These are phyloP conservation scores for Idris sp. DNA, from an alignment of 1,140 invertebrate genomes.

Conservation along the genomic window DNA sequence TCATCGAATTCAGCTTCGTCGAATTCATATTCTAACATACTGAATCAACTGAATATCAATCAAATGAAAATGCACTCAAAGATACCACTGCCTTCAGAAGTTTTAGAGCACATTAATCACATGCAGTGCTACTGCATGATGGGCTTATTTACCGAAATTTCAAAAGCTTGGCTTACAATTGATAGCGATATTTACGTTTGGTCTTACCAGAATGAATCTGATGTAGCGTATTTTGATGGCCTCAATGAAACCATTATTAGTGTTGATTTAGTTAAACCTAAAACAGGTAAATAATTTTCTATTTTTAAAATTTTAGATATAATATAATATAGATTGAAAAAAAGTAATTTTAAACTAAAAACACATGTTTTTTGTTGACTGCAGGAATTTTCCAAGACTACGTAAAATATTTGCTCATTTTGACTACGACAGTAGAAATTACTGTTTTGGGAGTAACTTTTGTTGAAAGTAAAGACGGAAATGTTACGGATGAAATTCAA, in stretches of 20 bases:
- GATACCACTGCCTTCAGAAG: constrained; percentile 92
- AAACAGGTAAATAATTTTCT: constrained; percentile 81
- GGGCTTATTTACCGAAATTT: constrained; percentile 97
- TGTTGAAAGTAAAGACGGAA: constrained; percentile 77
- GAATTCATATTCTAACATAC: constrained; percentile 65
- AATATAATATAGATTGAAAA: no score
- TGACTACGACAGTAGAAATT: constrained; percentile 96
- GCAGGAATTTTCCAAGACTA: constrained; percentile 92
- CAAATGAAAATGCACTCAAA: constrained; percentile 90
- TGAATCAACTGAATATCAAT: constrained; percentile 79
- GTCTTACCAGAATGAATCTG: constrained; percentile 81
- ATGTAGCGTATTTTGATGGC: constrained; percentile 96
- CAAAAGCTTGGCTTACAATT: constrained; percentile 96
- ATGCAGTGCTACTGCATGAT: constrained; percentile 96
- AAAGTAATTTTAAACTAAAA: no score
- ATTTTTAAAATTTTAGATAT: not conserved
- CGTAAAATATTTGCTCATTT: constrained; percentile 93
- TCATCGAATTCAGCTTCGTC: constrained; percentile 79
- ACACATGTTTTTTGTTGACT: no score
- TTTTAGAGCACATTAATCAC: constrained; percentile 95
- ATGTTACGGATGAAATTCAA: constrained; percentile 87
- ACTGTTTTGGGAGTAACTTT: constrained; percentile 90
- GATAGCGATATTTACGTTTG: constrained; percentile 98
- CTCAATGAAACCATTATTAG: constrained; percentile 93
- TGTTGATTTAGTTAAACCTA: constrained; percentile 91